These are phyloP conservation scores for Bathybates hornii DNA, from an alignment of 2,113 vertebrate species.

Conservation along the genomic window DNA sequence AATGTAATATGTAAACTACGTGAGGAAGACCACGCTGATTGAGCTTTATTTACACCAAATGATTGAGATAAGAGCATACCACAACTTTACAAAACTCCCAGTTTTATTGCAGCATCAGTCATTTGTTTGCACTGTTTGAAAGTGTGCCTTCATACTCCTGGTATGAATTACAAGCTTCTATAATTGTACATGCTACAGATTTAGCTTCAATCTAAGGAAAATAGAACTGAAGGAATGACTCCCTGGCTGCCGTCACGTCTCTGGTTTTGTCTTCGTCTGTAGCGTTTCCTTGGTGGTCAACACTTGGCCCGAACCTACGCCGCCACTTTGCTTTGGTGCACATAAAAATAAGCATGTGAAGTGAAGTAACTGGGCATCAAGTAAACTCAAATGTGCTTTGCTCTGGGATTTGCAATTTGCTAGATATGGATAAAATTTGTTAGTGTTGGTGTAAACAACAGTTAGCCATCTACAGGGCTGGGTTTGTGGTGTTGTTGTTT, in stretches of 20 bases:
- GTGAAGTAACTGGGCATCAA: neutral
- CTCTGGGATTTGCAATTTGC: neutral
- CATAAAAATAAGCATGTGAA: neutral
- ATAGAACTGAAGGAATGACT: neutral
- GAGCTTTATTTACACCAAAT: neutral
- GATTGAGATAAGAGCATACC: neutral
- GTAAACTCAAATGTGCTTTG: neutral
- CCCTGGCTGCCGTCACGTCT: neutral
- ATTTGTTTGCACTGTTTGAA: neutral
- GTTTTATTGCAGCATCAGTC: neutral
- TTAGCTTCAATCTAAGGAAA: neutral
- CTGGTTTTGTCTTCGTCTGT: neutral
- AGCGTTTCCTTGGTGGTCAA: neutral
- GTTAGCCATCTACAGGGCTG: neutral
- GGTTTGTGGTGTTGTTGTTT: neutral
- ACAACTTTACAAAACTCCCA: neutral
- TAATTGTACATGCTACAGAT: neutral
- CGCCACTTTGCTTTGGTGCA: neutral
- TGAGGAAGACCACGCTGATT: fast-evolving
- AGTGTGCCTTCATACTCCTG: neutral
- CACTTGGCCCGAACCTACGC: neutral
- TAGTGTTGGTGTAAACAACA: neutral
- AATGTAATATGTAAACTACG: neutral
- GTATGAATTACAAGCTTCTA: neutral
- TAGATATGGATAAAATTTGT: neutral